Conservation (phyloP, 2,888 invertebrate species). For the Acheta domesticus region DNA sequence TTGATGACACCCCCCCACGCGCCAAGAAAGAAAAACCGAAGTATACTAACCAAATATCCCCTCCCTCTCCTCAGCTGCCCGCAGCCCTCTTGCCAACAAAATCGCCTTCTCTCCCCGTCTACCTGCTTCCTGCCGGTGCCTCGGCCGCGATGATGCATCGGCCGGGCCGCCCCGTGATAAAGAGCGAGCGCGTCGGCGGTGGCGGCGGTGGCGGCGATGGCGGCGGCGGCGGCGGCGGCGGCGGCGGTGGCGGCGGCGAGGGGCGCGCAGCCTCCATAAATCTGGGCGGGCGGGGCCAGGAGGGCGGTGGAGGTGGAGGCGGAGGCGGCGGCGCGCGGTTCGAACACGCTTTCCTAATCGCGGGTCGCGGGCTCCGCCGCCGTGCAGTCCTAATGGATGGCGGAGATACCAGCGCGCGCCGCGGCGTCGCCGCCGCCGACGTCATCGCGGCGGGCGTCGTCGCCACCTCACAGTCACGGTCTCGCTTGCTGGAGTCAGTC, state of each 20-base stretch:
- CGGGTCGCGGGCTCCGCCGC: not conserved
- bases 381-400: slow-evolving; percentile 10
- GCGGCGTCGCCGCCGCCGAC: not conserved
- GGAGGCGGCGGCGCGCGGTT: not conserved
- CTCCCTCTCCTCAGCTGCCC: no score
- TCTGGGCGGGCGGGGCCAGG: not conserved
- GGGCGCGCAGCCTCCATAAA: not conserved
- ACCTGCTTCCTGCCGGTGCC: not conserved
- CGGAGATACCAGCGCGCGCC: not conserved
- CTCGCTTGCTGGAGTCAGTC: no score
- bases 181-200: not conserved
- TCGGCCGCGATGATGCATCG: not conserved
- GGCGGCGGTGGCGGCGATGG: not conserved
- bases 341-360: slow-evolving; percentile 18
- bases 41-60: no score
- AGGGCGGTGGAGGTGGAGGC: not conserved
- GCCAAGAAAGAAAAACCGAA: no score
- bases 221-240: not conserved
- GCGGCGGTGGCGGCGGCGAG: not conserved
- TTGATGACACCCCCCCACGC: no score
- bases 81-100: no score
- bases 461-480: no score
- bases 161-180: not conserved
- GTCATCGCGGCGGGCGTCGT: no score
- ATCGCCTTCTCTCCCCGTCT: no score